Base-by-base conservation (phyloP, 2,797 vertebrate genomes). In the Lepus oiostolus region DNA sequence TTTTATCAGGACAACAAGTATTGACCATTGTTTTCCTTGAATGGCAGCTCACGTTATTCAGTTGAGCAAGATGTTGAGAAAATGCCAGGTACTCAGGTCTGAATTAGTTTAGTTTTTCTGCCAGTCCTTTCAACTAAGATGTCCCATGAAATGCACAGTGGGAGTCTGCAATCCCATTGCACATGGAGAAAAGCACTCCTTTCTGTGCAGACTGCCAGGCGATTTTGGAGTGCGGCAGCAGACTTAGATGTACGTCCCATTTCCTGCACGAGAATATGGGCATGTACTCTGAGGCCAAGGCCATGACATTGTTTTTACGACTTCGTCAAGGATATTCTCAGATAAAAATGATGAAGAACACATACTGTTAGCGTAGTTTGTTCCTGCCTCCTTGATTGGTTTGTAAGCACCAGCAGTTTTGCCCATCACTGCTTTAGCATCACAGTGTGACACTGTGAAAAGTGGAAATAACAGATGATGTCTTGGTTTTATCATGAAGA, bases 41-140 rank as follows among this genome's bases (percentile, higher is more conserved):
- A 77, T 76, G 47, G 80, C 32, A 86, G 83, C 71, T 90, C 21
- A 83, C 60, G 96, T 88, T 80, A 85, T 88, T 83, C 88, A 81
- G 90, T 90, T 92, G 42, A 47, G 42, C 42, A 47, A 47, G 42
- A 47, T 47, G 42, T 90, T 90, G 47, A 79, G 30, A 67, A 94
- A 95, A 67, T 85, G 7, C 86, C 75, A 32, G 4, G 54, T 94
- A 91, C 11, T 60, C 67, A 80, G 28, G 2, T 87, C 62, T 90
- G 50, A 81, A 84, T 88, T 83, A 68, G 42, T 91, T 17, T 42
- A 71, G 72, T 80, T 89, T 91, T 54, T 38, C 74, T 95, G 35
- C 74, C 67, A 83, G 86, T 90, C 79, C 62, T 88, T 85, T 75
- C 72, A 74, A 70, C 30, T 94, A 79, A 74, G 8, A 22, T 77